Evolutionary conservation across 2,113 vertebrate species (phyloP), one percentile per base, ranked within the genome.

Genomic region (Notarius lentiginosus): DNA sequence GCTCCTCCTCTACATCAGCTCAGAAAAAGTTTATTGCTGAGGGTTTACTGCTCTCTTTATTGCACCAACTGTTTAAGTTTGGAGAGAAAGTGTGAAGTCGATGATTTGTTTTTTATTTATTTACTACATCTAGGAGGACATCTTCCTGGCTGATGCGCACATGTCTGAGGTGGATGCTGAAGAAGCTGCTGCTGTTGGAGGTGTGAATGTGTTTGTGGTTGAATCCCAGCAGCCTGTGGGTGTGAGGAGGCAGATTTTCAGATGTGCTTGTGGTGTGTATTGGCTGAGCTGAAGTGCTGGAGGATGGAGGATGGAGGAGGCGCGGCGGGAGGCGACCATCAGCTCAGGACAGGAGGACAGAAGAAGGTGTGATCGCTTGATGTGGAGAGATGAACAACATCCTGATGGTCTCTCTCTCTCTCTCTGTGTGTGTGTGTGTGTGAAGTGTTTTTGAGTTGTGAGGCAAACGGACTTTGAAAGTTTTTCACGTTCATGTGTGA

Each of bases 241-340:
- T 89, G 88, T 88, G 61, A 47, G 87, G 53, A 10, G 47, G 86
- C 34, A 4, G 7, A 55, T 10, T 83, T 84, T 82, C 89, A 89
- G 92, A 91, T 90, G 84, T 49, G 75, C 85, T 90, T 49, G 73
- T 72, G 34, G 94, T 95, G 94, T 94, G 93, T 94, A 95, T 95
- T 95, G 89, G 87, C 81, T 87, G 79, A 73, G 90, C 92, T 91
- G 89, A 90, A 91, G 92, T 90, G 91, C 88, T 92, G 91, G 86
- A 65, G 49, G 87, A 92, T 41, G 34, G 34, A 41, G 34, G 34
- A 41, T 41, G 90, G 93, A 93, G 93, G 91, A 93, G 92, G 14
- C 94, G 92, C 95, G 91, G 90, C 88, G 63, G 94, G 91, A 94
- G 89, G 92, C 90, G 91, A 90, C 86, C 89, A 84, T 83, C 90